Base-by-base conservation (phyloP, 2,888 invertebrate species). In the Cryptosula pallasiana region DNA sequence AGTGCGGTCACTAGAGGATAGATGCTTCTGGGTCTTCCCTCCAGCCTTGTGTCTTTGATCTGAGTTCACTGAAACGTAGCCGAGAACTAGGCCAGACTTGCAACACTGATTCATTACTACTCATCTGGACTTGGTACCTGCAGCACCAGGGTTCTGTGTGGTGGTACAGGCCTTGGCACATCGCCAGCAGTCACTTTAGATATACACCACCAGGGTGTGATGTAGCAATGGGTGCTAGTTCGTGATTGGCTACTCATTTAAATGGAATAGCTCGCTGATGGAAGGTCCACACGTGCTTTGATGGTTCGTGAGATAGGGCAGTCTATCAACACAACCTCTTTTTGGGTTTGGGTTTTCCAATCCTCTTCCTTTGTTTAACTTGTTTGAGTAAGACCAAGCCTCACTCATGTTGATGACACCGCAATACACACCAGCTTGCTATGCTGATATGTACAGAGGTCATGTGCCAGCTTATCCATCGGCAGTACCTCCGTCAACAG, bases 391-490 rank as follows among this genome's bases (percentile, higher is more conserved):
- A 63, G 13, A 9, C 32, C 13, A 32, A 29, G 20, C 9, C 5
- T 9, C 29, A 63, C 32, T 32, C 32, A 63, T 63, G 63, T 63
- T 63, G 63, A 63, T 63, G 63, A 63, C 25, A 29, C 13, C 27
- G 32, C 34, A 34, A 2, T 63, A 63, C n/a, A 27, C 63, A n/a
- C 13, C 63, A 32, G 63, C 9, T 32, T 63, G 27, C 27, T 27
- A 63, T 63, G 63, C 63, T 13, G 63, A 63, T 32, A 63, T 63
- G 63, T 63, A 63, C 63, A 63, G 63, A 32, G 9, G 29, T 5
- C 45, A 45, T 45, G 45, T 45, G 45, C 45, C 45, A 13, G 45
- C 45, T 20, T 45, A 45, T 45, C 5, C 45, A 45, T 45, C 45
- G 45, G 45, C 45, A 45, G 45, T 20, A 45, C 45, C 45, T 45